Evolutionary conservation across 2,888 invertebrate species (phyloP), one percentile per base, ranked within the genome.

Genomic region (Campoplex nolae): DNA sequence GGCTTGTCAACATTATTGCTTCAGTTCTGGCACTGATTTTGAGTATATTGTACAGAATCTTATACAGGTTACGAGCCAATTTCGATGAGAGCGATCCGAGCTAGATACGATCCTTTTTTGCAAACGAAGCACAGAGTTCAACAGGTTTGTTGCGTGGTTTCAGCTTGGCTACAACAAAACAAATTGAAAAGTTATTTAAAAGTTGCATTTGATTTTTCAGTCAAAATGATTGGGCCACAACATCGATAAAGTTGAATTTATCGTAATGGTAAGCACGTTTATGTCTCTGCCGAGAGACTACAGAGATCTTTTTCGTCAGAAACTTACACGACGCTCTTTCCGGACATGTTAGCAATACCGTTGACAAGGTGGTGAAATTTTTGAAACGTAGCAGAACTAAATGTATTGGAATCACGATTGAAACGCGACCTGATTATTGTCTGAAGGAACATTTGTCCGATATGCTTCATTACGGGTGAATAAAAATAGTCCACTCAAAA

Each of bases 251-350:
- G 98, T 99, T 7, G 99, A 99, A 95, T 99, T 99, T 94, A 99
- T 99, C 92, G 98, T 99, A 3, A 99, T 99, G 99, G 99, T 99
- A 28, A 99, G 99, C 28, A 99, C 99, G 0, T 99, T 99, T 94
- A 99, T 99, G 99, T 98, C 98, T 81, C 95, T 99, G n/a, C 97
- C 99, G 0, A 98, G 99, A 92, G 99, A 99, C 91, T 99, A 99
- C 94, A 96, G 99, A 84, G 99, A 99, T 94, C 23, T 99, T 98
- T 95, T 99, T 99, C 93, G 99, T 99, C 90, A 96, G 99, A 87
- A 99, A 99, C 95, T 95, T 99, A 8, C 99, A 99, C 92, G 99
- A 99, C 95, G 99, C 99, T 0, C 95, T 99, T 0, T 99, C 99
- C 3, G 99, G 99, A 0, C 99, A 99, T 93, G 97, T 97, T 48